Base-by-base conservation (phyloP, 2,113 vertebrate species). In the Chitala chitala region DNA sequence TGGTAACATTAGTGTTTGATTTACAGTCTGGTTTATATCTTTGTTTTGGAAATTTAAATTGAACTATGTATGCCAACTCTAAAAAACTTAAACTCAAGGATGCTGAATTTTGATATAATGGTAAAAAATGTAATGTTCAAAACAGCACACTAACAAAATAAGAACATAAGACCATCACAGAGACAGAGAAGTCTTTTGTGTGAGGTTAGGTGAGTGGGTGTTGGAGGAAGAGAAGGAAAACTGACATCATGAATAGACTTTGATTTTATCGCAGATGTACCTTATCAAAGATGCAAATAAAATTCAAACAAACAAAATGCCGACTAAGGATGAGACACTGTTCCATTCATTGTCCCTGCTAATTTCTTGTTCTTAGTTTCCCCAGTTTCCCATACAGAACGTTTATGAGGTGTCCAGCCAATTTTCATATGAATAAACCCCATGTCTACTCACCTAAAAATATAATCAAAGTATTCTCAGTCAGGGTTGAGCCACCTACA, bases 391-490 rank as follows among this genome's bases (percentile, higher is more conserved):
- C 48, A 54, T 31, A 54, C 20, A 31, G 15, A 53, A 7, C 10
- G 48, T 71, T 55, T 58, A 44, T 65, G 33, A 63, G 38, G 50
- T n/a, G n/a, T n/a, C n/a, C n/a, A n/a, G n/a, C n/a, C n/a, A 2
- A 74, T 77, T 75, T 80, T 70, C 73, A 78, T 78, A 71, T 76
- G 70, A 77, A 77, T 61, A 31, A 51, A 69, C 74, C 3, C 17
- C 33, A n/a, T n/a, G n/a, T n/a, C n/a, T n/a, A n/a, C n/a, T n/a
- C n/a, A n/a, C 17, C 70, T 20, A 26, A 15, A 59, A 59, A 29
- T 59, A 22, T 58, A 29, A 31, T 10, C 24, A 31, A 24, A 13
- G 12, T 59, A 15, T 3, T 59, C 56, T 59, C 12, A 29, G 33
- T 31, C 29, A 15, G 33, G 56, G 26, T 59, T n/a, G 1, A 31